phyloP scores from a whole-genome alignment of 2,888 invertebrate genomes.

The Strigamia crassipes region DNA sequence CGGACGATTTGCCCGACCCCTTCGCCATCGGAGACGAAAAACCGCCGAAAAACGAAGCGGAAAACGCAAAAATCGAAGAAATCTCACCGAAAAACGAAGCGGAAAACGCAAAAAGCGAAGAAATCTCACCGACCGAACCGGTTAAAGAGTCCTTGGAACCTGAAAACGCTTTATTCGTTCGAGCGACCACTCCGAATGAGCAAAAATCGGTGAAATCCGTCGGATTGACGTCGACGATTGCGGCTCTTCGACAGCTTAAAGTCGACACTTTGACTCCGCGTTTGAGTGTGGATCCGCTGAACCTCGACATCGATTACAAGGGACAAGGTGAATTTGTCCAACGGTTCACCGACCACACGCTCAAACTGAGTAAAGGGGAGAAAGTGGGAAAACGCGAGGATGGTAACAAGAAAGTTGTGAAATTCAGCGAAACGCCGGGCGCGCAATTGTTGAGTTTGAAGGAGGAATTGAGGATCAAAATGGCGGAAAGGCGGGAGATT shows the following conservation, averaged over 20 bases:
- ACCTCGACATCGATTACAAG: slow-evolving; percentile 63
- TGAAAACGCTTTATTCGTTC: neutral
- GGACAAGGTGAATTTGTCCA: slow-evolving; percentile 72
- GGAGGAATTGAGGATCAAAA: slow-evolving; percentile 71
- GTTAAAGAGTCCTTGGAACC: neutral
- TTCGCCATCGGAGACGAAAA: too few species aligned
- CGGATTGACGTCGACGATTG: neutral
- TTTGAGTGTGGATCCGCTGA: slow-evolving; percentile 65
- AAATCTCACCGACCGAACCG: neutral
- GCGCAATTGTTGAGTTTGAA: slow-evolving; percentile 72
- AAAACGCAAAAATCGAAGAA: neutral
- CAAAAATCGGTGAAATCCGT: neutral
- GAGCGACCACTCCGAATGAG: neutral
- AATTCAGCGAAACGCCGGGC: slow-evolving; percentile 67
- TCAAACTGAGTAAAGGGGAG: slow-evolving; percentile 57
- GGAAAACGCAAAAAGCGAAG: neutral
- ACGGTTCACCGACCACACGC: slow-evolving; percentile 70
- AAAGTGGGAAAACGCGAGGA: slow-evolving; percentile 55
- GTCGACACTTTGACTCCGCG: slow-evolving; percentile 58
- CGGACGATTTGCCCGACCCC: neutral
- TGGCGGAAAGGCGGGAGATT: slow-evolving; percentile 71
- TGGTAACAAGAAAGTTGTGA: slow-evolving; percentile 55
- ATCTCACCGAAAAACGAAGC: neutral
- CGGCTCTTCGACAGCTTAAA: slow-evolving; percentile 52
- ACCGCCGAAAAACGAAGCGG: too few species aligned